phyloP scores from a whole-genome alignment of 2,113 vertebrate genomes.

The Leptocoma aspasia region DNA sequence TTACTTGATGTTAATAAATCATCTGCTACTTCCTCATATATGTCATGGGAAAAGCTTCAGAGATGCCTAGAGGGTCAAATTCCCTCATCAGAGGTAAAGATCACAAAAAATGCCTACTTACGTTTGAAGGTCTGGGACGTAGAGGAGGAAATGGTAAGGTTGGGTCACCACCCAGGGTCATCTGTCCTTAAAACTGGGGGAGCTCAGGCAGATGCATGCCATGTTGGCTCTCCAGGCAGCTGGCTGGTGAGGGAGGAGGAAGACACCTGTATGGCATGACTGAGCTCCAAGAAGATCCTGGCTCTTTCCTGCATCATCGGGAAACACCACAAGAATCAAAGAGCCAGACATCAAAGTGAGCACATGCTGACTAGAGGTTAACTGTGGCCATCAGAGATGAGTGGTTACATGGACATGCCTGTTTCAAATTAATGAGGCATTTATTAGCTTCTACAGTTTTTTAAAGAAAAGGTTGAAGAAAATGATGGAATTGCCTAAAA shows the following conservation, averaged over 20 bases:
- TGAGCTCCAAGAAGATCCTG: not conserved
- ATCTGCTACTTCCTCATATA: conserved; percentile 1
- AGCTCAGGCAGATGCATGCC: not conserved
- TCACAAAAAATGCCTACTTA: not conserved
- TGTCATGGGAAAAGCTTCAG: not conserved
- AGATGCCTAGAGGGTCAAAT: not conserved
- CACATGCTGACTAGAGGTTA: not conserved
- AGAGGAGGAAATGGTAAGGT: conserved; percentile 26
- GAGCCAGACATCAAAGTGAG: not conserved
- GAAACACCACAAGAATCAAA: not conserved
- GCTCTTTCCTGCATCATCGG: not conserved
- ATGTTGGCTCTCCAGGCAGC: not conserved
- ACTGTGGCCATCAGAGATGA: conserved; percentile 55
- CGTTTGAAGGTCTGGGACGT: not conserved
- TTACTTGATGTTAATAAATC: conserved; percentile 42
- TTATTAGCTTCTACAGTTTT: conserved; percentile 34
- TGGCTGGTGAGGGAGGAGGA: not conserved
- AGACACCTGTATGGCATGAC: not conserved
- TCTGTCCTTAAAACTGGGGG: not conserved
- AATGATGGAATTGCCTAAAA: not conserved
- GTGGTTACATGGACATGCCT: conserved; percentile 8
- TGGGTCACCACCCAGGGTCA: not conserved
- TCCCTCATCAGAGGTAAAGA: not conserved
- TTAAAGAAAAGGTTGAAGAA: conserved; percentile 4
- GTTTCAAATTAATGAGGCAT: conserved; percentile 51